Base-by-base conservation (phyloP, 2,888 invertebrate genomes). In the Unio pictorum region DNA sequence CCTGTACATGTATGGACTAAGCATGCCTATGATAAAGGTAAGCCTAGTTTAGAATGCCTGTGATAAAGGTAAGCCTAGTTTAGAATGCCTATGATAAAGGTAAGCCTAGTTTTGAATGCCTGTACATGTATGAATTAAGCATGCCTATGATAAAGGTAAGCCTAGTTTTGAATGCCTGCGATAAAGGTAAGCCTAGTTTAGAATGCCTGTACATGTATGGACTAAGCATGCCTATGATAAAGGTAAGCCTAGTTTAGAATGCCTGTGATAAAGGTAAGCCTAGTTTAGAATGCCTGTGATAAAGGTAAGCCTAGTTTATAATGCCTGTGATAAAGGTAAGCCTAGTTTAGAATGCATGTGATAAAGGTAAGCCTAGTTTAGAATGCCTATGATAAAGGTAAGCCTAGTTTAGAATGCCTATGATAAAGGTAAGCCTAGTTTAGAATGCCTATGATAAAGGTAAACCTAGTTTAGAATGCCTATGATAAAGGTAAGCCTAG, bases 211-310 rank as follows among this genome's bases (percentile, higher is more conserved):
- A 30, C 23, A 23, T 23, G 23, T 23, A 23, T 23, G 23, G 23
- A 23, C 23, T 23, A 23, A 23, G 23, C 23, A 23, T 23, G 23
- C 23, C 23, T 23, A 23, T 23, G 23, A 23, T 23, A 23, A 23
- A 23, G 23, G 23, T 23, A 23, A 23, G 23, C 23, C 23, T 23
- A 23, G 23, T 23, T 23, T 23, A 23, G 23, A 23, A 23, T 54
- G 23, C 71, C 18, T 55, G n/a, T 45, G 54, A 72, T 28, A 34
- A 65, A 57, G 66, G 72, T 23, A 23, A 23, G 23, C 23, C 23
- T 23, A 23, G 23, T 23, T 23, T 23, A 23, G 23, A 23, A 23
- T 54, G 23, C 71, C 18, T 55, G n/a, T 45, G 54, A 72, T 28
- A 34, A 65, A 57, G 66, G 72, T 66, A 57, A 55, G 55, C 23